These are phyloP conservation scores for Calameuta pallipes DNA, from an alignment of 2,888 invertebrate species.

Conservation along the genomic window DNA sequence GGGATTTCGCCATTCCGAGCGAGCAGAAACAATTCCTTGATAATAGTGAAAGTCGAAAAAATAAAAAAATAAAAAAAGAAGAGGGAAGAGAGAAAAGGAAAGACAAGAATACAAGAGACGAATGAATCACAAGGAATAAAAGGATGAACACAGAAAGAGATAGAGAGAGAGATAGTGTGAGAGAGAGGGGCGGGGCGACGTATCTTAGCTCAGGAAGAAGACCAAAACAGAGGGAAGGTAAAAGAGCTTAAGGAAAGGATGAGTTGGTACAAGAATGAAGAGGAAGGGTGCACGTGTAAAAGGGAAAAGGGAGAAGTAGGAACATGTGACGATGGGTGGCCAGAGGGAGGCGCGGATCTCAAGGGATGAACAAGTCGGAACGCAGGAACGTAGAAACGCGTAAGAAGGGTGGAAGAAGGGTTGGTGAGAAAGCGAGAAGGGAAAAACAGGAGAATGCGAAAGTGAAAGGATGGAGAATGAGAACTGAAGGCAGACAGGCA, in stretches of 20 bases:
- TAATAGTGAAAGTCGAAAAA: slow-evolving; percentile 2
- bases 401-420: slow-evolving; percentile 8
- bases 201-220: slow-evolving; percentile 3
- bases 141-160: background rate
- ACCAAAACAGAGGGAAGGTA: slow-evolving; percentile 17
- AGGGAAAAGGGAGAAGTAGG: slow-evolving; percentile 2
- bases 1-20: slow-evolving; percentile 15
- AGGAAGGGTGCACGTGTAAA: slow-evolving; percentile 10
- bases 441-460: slow-evolving; percentile 25
- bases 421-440: slow-evolving; percentile 27
- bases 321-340: background rate
- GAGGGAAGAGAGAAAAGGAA: background rate
- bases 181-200: no score
- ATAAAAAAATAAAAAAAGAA: background rate
- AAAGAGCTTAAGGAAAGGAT: slow-evolving; percentile 7
- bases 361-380: background rate
- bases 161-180: no score
- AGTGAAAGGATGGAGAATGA: slow-evolving; percentile 13
- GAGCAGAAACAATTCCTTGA: slow-evolving; percentile 1
- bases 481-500: slow-evolving; percentile 23
- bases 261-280: background rate
- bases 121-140: background rate
- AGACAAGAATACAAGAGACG: background rate
- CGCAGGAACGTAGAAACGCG: slow-evolving; percentile 7
- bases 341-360: slow-evolving; percentile 18